Conservation (phyloP, 1,140 invertebrate species). For the Procambarus virginalis region DNA sequence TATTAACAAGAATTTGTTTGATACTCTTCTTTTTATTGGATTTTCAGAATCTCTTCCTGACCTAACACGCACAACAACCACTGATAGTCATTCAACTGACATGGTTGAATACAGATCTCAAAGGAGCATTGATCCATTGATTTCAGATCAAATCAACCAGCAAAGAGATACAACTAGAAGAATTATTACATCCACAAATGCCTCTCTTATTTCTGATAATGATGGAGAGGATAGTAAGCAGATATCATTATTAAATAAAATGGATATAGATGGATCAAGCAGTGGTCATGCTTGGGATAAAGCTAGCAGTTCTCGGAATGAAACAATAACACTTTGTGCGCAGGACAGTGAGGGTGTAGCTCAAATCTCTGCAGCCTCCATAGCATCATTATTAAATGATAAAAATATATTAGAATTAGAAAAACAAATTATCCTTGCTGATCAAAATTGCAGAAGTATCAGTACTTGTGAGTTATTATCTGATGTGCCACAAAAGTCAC, state of each 20-base stretch:
- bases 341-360: not conserved
- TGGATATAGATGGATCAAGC: not conserved
- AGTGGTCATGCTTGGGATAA: not conserved
- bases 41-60: not conserved
- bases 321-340: slow-evolving; percentile 9
- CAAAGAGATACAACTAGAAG: not conserved
- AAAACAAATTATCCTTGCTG: not conserved
- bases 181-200: not conserved
- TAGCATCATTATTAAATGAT: slow-evolving; percentile 3
- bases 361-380: not conserved
- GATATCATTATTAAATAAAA: not conserved
- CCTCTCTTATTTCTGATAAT: not conserved
- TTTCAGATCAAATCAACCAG: not conserved
- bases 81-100: not conserved
- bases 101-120: not conserved
- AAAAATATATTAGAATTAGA: slow-evolving; percentile 4
- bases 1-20: not conserved
- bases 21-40: not conserved
- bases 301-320: not conserved
- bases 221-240: not conserved
- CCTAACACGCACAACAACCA: not conserved
- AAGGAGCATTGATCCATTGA: not conserved
- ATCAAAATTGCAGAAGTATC: not conserved
- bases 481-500: not conserved
- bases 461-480: not conserved